Evolutionary conservation across 1,140 invertebrate species (phyloP).

Genomic region (Cydia strobilella): DNA sequence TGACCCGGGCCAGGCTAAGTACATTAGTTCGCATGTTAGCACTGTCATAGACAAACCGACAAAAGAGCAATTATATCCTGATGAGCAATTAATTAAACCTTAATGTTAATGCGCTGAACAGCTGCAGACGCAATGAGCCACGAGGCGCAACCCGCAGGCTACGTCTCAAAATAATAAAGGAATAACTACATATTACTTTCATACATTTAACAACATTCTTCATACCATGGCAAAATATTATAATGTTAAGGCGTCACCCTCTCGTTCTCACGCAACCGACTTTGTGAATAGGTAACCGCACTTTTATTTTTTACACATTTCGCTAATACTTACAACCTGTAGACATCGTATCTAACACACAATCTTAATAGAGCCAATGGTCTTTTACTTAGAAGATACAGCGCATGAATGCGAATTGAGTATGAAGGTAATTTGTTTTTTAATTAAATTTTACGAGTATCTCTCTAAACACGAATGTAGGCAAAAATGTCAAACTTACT

Average conservation of each 20-base stretch:
- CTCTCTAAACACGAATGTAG: neutral
- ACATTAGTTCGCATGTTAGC: constrained; percentile 18
- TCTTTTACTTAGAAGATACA: neutral
- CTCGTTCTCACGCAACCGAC: constrained; percentile 65
- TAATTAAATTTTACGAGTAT: constrained; percentile 8
- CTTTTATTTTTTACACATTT: constrained; percentile 43
- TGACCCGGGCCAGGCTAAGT: neutral
- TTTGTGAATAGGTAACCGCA: constrained; percentile 61
- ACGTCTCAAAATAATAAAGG: neutral
- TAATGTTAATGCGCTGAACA: constrained; percentile 68
- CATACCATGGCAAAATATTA: neutral
- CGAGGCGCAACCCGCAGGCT: neutral
- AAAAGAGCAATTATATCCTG: constrained; percentile 58
- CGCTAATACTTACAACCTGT: constrained; percentile 35
- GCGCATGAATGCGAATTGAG: neutral
- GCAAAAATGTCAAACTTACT: neutral
- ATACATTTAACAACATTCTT: neutral
- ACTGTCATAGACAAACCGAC: constrained; percentile 43
- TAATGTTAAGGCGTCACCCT: constrained; percentile 61
- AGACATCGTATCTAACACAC: constrained; percentile 41
- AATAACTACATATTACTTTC: neutral
- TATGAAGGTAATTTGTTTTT: neutral
- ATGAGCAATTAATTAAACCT: constrained; percentile 74
- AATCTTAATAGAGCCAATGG: constrained; percentile 24
- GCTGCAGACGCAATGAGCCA: constrained; percentile 64